phyloP scores from a whole-genome alignment of 2,113 vertebrate genomes.

The Ariopsis seemanni region DNA sequence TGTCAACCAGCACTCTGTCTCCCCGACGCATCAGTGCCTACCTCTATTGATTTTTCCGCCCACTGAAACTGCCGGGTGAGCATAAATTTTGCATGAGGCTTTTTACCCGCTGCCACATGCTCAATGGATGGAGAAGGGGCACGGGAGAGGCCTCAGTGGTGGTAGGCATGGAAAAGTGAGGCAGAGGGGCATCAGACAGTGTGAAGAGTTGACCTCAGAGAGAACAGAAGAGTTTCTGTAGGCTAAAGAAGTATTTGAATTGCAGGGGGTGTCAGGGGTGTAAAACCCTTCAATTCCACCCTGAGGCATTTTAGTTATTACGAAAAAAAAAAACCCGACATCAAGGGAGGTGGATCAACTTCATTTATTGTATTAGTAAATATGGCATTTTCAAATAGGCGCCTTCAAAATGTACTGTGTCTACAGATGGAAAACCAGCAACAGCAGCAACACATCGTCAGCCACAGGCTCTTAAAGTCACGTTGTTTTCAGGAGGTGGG shows the following conservation, averaged over 20 bases:
- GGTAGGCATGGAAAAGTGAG: conserved; percentile 7
- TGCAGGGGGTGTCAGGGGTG: conserved; percentile 11
- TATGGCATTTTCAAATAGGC: background rate
- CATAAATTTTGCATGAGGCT: conserved; percentile 99
- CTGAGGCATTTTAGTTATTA: background rate
- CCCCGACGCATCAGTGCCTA: conserved; percentile 90
- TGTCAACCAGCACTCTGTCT: conserved; percentile 98
- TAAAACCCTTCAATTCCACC: background rate
- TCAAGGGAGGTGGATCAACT: too few relatives aligned
- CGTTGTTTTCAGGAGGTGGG: background rate
- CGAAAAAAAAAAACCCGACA: background rate
- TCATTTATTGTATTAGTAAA: background rate
- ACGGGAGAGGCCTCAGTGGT: conserved; percentile 31
- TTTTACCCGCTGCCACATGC: conserved; percentile 92
- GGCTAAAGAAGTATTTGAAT: conserved; percentile 59
- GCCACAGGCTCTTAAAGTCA: background rate
- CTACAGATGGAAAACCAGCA: background rate
- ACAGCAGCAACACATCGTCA: background rate
- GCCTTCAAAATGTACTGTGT: background rate
- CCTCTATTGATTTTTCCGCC: conserved; percentile 99
- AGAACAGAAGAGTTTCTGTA: conserved; percentile 53
- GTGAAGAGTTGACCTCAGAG: conserved; percentile 4
- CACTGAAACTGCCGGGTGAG: conserved; percentile 98
- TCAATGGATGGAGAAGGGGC: conserved; percentile 84
- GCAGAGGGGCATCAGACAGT: conserved; percentile 3